Percentiles rank a stretch among this genome's conserved stretches.
These are phyloP conservation scores for Pygoscelis adeliae DNA, from an alignment of 2,113 vertebrate species.

Conservation along the genomic window DNA sequence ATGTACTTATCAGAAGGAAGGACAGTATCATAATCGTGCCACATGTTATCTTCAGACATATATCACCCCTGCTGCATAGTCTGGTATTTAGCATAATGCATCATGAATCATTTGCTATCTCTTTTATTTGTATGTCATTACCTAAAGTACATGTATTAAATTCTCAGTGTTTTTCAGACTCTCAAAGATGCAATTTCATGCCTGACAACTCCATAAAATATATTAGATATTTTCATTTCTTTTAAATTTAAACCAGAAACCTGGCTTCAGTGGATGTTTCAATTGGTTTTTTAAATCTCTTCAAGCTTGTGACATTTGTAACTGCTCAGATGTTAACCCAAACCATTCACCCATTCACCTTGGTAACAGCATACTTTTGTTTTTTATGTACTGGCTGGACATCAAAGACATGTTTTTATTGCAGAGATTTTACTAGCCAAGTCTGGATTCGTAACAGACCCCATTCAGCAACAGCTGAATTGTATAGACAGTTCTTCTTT, in stretches of 20 bases:
- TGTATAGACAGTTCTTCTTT: not conserved
- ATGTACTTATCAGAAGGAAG: not conserved
- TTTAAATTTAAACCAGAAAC: constrained; percentile 69
- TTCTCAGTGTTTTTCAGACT: not conserved
- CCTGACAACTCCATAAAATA: constrained; percentile 51
- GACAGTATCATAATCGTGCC: not conserved
- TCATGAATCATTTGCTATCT: constrained; percentile 4
- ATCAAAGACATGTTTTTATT: constrained; percentile 73
- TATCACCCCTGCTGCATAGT: not conserved
- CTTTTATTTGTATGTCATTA: constrained; percentile 47
- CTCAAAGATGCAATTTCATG: constrained; percentile 44
- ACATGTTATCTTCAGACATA: not conserved
- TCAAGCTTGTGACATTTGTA: constrained; percentile 54
- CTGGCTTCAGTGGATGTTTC: constrained; percentile 48
- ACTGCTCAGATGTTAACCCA: constrained; percentile 62
- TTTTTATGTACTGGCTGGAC: constrained; percentile 66
- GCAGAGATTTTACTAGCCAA: constrained; percentile 40
- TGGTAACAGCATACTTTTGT: constrained; percentile 64
- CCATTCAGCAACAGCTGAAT: not conserved
- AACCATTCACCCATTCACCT: constrained; percentile 68
- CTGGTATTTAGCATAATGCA: not conserved
- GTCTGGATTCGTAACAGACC: constrained; percentile 48
- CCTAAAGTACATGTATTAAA: constrained; percentile 10
- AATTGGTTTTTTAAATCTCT: constrained; percentile 32
- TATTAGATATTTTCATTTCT: constrained; percentile 49